Conservation (phyloP, 2,113 vertebrate species). For the Phylloscopus whistleri region DNA sequence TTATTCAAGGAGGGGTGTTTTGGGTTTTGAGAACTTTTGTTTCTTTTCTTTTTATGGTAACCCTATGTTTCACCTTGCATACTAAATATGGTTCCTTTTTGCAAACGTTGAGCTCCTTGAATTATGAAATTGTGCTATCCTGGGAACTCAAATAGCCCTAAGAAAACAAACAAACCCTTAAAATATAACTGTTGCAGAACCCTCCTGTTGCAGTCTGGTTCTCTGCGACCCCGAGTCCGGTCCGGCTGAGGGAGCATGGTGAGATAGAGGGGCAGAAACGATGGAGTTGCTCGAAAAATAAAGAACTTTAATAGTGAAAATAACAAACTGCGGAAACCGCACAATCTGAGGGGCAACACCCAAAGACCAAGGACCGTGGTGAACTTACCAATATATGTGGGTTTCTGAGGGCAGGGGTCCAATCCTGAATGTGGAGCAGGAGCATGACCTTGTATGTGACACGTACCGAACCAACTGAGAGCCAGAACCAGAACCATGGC, state of each 20-base stretch:
- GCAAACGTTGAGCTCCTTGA: neutral
- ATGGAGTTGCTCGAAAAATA: neutral
- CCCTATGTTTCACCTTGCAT: neutral
- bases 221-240: neutral
- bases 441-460: too few relatives aligned
- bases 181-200: neutral
- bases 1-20: neutral
- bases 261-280: neutral
- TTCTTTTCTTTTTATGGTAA: neutral
- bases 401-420: neutral
- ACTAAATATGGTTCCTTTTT: neutral
- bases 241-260: neutral
- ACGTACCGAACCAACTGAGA: neutral
- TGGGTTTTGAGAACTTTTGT: neutral
- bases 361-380: neutral
- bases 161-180: neutral
- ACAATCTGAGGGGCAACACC: neutral
- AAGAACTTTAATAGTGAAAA: neutral
- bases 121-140: neutral
- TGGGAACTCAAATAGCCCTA: neutral
- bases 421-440: neutral
- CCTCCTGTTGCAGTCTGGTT: neutral
- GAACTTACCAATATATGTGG: neutral
- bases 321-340: neutral
- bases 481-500: neutral